Evolutionary conservation across 1,140 invertebrate species (phyloP), one percentile per base, ranked within the genome.

Genomic region (Oedothorax gibbosus): DNA sequence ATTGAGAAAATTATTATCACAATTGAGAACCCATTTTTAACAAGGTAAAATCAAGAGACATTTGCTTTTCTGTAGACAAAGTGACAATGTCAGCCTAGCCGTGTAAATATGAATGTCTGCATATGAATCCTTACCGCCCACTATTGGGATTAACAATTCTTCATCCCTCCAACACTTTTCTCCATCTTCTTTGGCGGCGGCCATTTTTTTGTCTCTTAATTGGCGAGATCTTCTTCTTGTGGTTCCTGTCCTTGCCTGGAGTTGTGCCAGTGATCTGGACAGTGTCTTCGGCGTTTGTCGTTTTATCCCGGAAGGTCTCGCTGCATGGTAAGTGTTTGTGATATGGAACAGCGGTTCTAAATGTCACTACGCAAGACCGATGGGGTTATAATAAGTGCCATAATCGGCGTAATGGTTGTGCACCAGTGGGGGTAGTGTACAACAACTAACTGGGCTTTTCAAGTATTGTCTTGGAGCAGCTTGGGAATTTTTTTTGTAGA

Each of bases 341-440:
- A 81, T 71, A 71, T 57, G 65, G 78, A 81, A 81, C 78, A 81
- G 66, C 78, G 71, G 78, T 68, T 81, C 78, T 71, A 81, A 81
- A 57, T 71, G 66, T 71, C 66, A 71, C 56, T 20, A 50, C 51
- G 21, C 14, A 71, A 71, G 72, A 81, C 78, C 35, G 78, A 81
- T 81, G 78, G 66, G 78, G 35, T 71, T 71, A 81, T 81, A 81
- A 81, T 81, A 71, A 21, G 65, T 60, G 78, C 78, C 57, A 81
- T 81, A 79, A 79, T 79, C 57, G 18, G 14, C 53, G 54, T 71
- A 18, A 71, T 71, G 49, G 49, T 8, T 21, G 12, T 6, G 54
- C 49, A 64, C n/a, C 14, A 18, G 60, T 8, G 12, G n/a, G 21
- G 15, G 21, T 62, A 7, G 15, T 62, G 15, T 15, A 7, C 18